phyloP scores from a whole-genome alignment of 2,797 vertebrate genomes.

The Cossypha caffra region DNA sequence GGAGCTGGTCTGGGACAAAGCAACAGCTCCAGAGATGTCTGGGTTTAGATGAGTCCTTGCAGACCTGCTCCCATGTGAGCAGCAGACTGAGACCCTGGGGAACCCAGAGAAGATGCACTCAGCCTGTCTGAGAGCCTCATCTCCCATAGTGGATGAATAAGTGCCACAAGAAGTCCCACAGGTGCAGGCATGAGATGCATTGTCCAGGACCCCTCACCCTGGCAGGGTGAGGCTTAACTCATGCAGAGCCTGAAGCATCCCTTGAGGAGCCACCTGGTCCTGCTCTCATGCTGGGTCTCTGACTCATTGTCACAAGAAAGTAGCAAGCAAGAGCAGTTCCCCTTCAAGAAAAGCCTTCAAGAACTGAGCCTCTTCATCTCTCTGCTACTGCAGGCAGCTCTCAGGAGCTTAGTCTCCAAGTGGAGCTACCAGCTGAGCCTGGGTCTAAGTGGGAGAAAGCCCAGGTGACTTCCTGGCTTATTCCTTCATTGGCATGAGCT shows the following conservation, averaged over 20 bases:
- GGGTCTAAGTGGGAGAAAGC: background rate
- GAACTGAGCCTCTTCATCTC: background rate
- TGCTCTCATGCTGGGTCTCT: background rate
- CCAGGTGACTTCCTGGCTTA: background rate
- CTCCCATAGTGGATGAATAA: background rate
- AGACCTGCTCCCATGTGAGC: background rate
- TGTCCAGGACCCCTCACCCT: background rate
- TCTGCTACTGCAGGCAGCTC: background rate
- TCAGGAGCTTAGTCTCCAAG: background rate
- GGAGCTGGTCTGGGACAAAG: background rate
- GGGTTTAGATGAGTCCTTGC: background rate
- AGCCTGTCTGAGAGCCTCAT: background rate
- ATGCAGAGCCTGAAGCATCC: background rate
- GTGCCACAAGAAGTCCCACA: background rate
- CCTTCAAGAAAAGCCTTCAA: background rate
- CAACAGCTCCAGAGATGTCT: background rate
- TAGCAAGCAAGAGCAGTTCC: fast-evolving
- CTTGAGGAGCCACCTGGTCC: background rate
- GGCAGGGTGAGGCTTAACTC: background rate
- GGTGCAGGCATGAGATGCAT: background rate
- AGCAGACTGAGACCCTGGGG: background rate
- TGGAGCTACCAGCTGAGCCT: background rate
- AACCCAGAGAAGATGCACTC: background rate
- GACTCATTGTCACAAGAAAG: background rate
- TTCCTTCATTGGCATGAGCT: background rate